Percentiles rank a stretch among this genome's conserved stretches.
Evolutionary conservation across 2,113 vertebrate species (phyloP).

Genomic region (Eubucco bourcierii): DNA sequence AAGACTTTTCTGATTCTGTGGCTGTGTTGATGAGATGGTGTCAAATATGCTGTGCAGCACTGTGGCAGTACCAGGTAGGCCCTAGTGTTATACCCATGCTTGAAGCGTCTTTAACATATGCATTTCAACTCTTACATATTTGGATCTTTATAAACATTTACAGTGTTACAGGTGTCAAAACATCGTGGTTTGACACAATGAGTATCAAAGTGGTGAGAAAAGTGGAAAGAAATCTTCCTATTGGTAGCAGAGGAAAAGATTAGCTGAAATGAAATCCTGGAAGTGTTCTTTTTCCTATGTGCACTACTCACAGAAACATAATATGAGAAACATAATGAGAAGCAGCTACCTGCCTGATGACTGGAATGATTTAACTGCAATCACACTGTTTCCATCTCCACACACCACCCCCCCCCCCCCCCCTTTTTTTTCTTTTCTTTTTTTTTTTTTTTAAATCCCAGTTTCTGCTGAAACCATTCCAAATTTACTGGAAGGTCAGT

Average conservation of each 20-base stretch:
- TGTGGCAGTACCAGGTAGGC: not conserved
- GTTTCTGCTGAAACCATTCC: not conserved
- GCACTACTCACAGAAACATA: too few species aligned
- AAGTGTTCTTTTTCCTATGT: not conserved
- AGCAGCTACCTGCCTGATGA: not conserved
- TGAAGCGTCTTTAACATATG: not conserved
- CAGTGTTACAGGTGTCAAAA: not conserved
- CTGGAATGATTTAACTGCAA: not conserved
- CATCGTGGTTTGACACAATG: too few species aligned
- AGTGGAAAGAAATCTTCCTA: not conserved
- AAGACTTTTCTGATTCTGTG: not conserved
- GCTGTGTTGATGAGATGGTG: not conserved
- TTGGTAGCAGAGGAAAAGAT: not conserved
- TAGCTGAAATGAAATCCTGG: not conserved
- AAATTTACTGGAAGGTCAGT: not conserved
- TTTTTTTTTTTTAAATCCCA: not conserved
- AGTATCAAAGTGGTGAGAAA: not conserved
- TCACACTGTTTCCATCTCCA: not conserved
- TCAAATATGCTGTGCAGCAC: not conserved
- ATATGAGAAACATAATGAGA: not conserved
- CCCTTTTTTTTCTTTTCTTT: accelerated
- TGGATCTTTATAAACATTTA: not conserved
- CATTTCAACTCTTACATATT: not conserved
- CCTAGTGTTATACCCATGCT: not conserved
- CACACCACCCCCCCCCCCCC: too few species aligned